Evolutionary conservation across 2,888 invertebrate genomes (phyloP), one percentile per base, ranked within the genome.

Genomic region (Pharmacophagus antenor): DNA sequence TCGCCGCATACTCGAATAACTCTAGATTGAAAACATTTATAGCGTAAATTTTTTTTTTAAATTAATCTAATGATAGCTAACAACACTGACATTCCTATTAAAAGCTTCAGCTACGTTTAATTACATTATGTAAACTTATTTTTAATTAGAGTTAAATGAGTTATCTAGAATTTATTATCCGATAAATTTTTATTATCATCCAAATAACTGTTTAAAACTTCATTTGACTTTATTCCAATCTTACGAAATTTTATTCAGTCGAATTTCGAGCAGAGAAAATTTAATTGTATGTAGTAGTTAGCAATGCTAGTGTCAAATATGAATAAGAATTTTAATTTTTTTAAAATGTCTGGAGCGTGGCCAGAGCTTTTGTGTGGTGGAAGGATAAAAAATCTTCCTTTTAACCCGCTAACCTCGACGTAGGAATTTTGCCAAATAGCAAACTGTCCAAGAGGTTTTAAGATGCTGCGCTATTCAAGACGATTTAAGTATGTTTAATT

Each of bases 301-400:
- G 49, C 17, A 61, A 62, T 51, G 58, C 61, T 63, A 65, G 63
- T 65, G 65, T 71, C 68, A 64, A 69, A 72, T 69, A 70, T 70
- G 69, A 69, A 63, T 67, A 69, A 74, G 62, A 68, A 66, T 68
- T 47, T 71, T 69, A 73, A 73, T 73, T 70, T 71, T 66, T 67
- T 67, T 70, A 70, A 67, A 68, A 61, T 62, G 54, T 48, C 65
- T 69, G 69, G 67, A 66, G 15, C 53, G 12, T 8, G 31, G 67
- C 67, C 69, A 69, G 58, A 20, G 47, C 47, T 49, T 51, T 62
- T 62, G 59, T 59, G 37, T 44, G 42, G 49, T 51, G 51, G 54
- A 52, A 42, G 55, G 55, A 61, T 54, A 62, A 65, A 64, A 65
- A 65, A 47, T 53, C 48, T 49, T 62, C 37, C 60, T 56, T 49